phyloP scores from a whole-genome alignment of 1,140 invertebrate species.

The Panagrolaimus sp. region DNA sequence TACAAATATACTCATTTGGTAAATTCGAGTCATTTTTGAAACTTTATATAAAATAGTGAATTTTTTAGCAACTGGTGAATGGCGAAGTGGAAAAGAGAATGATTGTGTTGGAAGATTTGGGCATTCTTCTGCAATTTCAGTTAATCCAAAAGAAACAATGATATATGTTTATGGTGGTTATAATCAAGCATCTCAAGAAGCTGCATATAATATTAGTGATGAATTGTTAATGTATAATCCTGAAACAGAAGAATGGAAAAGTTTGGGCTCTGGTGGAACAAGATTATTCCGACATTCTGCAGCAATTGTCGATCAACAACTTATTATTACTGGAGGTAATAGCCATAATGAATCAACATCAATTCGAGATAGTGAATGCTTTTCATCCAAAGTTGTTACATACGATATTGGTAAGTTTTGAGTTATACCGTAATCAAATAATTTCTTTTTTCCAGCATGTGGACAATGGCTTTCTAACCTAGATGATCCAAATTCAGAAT shows the following conservation, averaged over 20 bases:
- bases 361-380: constrained; percentile 47
- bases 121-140: constrained; percentile 49
- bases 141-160: constrained; percentile 27
- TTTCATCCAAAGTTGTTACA: constrained; percentile 40
- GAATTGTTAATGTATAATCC: constrained; percentile 44
- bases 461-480: constrained; percentile 36
- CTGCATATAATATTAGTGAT: constrained; percentile 51
- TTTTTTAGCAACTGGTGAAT: constrained; percentile 46
- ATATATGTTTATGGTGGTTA: constrained; percentile 50
- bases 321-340: constrained; percentile 56
- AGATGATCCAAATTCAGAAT: constrained; percentile 14
- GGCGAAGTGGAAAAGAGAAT: constrained; percentile 41
- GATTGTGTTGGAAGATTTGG: constrained; percentile 51
- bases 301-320: constrained; percentile 52
- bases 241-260: constrained; percentile 27
- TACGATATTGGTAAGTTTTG: constrained; percentile 48
- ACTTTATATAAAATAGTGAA: not conserved
- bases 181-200: constrained; percentile 44
- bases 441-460: constrained; percentile 45
- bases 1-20: constrained; percentile 58
- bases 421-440: not conserved
- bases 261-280: constrained; percentile 41
- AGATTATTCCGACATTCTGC: constrained; percentile 51
- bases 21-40: constrained; percentile 2
- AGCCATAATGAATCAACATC: constrained; percentile 52